Conservation (phyloP, 1,140 invertebrate genomes). For the Macrostomum lignano region DNA sequence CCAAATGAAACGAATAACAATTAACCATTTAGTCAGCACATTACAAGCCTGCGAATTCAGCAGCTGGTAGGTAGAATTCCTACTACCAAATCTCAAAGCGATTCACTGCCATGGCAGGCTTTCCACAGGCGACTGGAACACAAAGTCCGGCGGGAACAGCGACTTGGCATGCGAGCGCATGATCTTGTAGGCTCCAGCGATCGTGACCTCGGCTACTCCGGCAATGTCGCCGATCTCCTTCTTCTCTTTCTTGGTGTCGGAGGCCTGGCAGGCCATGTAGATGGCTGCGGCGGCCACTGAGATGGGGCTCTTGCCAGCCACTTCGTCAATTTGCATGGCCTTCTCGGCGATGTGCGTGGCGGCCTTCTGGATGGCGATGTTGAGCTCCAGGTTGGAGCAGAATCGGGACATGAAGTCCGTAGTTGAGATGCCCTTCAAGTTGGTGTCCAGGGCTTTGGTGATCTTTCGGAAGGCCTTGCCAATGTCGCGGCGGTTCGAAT, state of each 20-base stretch:
- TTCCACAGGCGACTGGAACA: constrained; percentile 72
- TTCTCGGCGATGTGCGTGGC: constrained; percentile 83
- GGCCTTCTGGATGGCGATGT: constrained; percentile 64
- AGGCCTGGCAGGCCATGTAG: constrained; percentile 93
- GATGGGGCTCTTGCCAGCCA: constrained; percentile 88
- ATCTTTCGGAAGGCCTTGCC: constrained; percentile 82
- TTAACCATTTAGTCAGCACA: too few relatives aligned
- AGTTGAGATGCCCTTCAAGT: constrained; percentile 83
- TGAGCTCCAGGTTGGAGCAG: constrained; percentile 39
- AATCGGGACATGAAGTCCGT: constrained; percentile 67
- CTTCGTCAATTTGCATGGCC: constrained; percentile 82
- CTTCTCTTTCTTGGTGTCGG: constrained; percentile 67
- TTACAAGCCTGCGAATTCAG: constrained; percentile 21
- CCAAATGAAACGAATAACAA: too few relatives aligned
- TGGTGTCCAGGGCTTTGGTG: constrained; percentile 59
- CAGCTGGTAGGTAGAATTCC: too few relatives aligned
- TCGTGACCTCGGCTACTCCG: constrained; percentile 91
- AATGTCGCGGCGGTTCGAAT: constrained; percentile 96
- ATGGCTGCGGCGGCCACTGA: constrained; percentile 95
- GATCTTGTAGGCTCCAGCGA: constrained; percentile 80
- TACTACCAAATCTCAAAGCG: too few relatives aligned
- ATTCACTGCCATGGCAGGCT: constrained; percentile 41
- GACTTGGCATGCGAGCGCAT: constrained; percentile 73
- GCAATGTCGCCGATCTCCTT: constrained; percentile 93
- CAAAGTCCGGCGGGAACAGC: constrained; percentile 80